These are phyloP conservation scores for Pelodiscus sinensis DNA, from an alignment of 2,113 vertebrate species.

Conservation along the genomic window DNA sequence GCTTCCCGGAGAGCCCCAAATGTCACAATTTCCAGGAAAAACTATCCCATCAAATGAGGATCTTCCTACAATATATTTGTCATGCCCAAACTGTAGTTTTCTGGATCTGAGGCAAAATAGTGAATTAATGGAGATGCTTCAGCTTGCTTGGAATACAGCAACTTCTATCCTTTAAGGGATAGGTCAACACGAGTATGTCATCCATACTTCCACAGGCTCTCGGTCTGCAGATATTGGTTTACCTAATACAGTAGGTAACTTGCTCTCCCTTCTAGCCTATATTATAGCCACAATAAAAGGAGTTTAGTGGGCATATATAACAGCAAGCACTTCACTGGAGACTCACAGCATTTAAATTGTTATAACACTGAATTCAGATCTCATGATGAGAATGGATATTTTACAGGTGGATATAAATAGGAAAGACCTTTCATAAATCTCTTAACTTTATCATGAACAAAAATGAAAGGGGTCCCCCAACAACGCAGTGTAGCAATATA, in stretches of 20 bases:
- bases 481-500: no score
- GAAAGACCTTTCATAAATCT: no score
- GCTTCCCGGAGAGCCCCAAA: neutral
- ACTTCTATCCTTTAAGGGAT: neutral
- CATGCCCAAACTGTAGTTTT: neutral
- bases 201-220: neutral
- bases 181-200: neutral
- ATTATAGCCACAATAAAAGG: neutral
- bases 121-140: rapidly evolving
- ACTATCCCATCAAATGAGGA: neutral
- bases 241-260: neutral
- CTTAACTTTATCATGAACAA: no score
- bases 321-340: neutral
- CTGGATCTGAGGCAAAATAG: neutral
- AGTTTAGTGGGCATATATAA: neutral
- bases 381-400: neutral
- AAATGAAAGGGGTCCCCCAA: no score
- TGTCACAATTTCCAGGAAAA: neutral
- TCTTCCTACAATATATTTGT: rapidly evolving
- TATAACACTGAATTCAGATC: neutral
- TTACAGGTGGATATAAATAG: neutral
- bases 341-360: neutral
- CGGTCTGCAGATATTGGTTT: neutral
- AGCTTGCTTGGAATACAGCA: neutral
- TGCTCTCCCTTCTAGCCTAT: neutral